Evolutionary conservation across 2,797 vertebrate species (phyloP).

Genomic region (Gadopsis marmoratus): DNA sequence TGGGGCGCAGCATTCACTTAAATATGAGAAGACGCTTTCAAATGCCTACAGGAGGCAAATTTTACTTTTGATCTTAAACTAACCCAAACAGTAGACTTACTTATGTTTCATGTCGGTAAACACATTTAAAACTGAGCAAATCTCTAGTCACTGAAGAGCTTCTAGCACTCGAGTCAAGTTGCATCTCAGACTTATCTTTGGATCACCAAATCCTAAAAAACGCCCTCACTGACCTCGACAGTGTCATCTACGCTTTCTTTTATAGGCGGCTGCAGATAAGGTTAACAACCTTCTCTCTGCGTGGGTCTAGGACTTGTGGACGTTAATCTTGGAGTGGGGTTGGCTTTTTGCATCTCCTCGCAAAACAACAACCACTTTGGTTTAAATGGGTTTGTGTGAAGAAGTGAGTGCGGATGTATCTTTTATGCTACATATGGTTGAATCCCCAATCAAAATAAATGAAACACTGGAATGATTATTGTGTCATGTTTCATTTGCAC

Average conservation of each 20-base stretch:
- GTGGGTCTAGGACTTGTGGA: conserved; percentile 5
- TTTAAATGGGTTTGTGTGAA: conserved; percentile 1
- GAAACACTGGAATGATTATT: conserved; percentile 19
- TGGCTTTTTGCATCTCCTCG: conserved; percentile 5
- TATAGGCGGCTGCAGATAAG: background rate
- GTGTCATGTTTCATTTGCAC: conserved; percentile 50
- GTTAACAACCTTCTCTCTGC: conserved; percentile 30
- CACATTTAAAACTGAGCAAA: conserved; percentile 32
- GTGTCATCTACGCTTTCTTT: conserved; percentile 7
- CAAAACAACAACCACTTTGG: background rate
- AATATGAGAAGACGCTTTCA: conserved; percentile 29
- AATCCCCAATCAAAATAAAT: conserved; percentile 13
- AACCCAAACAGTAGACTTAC: conserved; percentile 21
- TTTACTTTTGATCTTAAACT: conserved; percentile 32
- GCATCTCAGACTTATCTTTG: conserved; percentile 16
- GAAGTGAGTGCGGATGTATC: background rate
- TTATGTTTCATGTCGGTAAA: conserved; percentile 15
- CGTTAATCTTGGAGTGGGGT: conserved; percentile 10
- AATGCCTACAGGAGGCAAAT: conserved; percentile 24
- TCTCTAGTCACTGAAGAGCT: conserved; percentile 13
- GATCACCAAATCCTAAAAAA: conserved; percentile 32
- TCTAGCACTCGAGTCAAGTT: conserved; percentile 23
- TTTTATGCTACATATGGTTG: conserved; percentile 2
- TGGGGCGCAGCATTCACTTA: conserved; percentile 28
- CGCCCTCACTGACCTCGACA: conserved; percentile 6